Percentiles rank a stretch among this genome's conserved stretches.
These are phyloP conservation scores for Diabrotica undecimpunctata DNA, from an alignment of 1,140 invertebrate species.

Conservation along the genomic window DNA sequence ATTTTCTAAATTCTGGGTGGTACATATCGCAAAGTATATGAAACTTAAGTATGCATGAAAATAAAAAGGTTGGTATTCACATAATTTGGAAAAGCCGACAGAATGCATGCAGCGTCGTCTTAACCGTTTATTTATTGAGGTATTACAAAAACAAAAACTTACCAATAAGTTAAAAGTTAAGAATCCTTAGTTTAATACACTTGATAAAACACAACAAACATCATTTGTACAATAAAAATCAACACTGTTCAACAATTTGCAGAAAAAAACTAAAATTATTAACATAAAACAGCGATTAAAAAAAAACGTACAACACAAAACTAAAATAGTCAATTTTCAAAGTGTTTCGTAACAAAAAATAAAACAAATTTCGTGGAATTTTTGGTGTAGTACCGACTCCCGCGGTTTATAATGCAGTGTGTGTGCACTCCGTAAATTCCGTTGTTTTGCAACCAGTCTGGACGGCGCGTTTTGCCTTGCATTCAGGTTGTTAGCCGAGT, in stretches of 20 bases:
- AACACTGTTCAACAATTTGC: conserved; percentile 37
- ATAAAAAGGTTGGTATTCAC: neutral
- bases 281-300: conserved; percentile 26
- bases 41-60: neutral
- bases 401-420: conserved; percentile 44
- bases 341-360: conserved; percentile 28
- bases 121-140: neutral
- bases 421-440: conserved; percentile 44
- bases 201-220: conserved; percentile 47
- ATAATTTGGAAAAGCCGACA: neutral
- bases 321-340: conserved; percentile 26
- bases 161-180: conserved; percentile 21
- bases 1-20: too few relatives aligned
- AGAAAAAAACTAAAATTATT: conserved; percentile 16
- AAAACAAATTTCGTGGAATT: conserved; percentile 34
- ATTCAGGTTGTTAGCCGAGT: conserved; percentile 39
- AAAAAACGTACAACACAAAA: conserved; percentile 32
- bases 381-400: conserved; percentile 47
- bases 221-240: conserved; percentile 39
- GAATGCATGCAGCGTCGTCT: neutral
- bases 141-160: neutral
- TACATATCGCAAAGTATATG: neutral
- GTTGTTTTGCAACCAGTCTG: conserved; percentile 42
- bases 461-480: conserved; percentile 37
- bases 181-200: conserved; percentile 33